Conservation (phyloP, 2,113 vertebrate species). For the Pionites leucogaster region DNA sequence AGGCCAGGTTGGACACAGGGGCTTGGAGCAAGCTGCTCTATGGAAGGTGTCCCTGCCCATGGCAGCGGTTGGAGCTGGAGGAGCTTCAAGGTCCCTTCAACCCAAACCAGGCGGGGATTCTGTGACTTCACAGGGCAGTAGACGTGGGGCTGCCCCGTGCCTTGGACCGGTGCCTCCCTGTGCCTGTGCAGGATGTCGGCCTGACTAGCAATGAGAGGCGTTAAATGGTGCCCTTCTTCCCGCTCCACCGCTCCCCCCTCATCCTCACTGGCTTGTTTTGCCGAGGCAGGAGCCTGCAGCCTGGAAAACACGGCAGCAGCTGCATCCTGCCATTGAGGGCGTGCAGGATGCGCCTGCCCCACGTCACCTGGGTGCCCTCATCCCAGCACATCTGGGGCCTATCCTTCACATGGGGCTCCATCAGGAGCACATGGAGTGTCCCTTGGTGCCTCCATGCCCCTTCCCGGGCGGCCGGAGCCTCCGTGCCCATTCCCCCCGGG, state of each 20-base stretch:
- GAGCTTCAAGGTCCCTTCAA: neutral
- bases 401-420: neutral
- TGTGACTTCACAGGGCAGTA: neutral
- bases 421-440: neutral
- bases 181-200: neutral
- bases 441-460: neutral
- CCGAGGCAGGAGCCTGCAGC: neutral
- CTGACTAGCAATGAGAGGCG: neutral
- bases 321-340: conserved; percentile 46
- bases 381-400: conserved; percentile 35
- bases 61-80: neutral
- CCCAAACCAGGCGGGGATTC: neutral
- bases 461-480: neutral
- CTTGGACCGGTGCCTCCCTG: neutral
- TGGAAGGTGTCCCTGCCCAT: neutral
- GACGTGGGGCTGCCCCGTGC: neutral
- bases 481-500: neutral
- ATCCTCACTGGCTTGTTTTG: neutral
- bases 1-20: no score
- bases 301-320: conserved; percentile 51
- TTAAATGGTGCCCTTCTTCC: conserved; percentile 33
- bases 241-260: neutral
- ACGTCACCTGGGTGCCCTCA: neutral
- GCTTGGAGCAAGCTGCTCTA: no score
- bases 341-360: conserved; percentile 15